Percentiles rank a stretch among this genome's conserved stretches.
These are phyloP conservation scores for Phasia obesa DNA, from an alignment of 2,888 invertebrate species.

Conservation along the genomic window DNA sequence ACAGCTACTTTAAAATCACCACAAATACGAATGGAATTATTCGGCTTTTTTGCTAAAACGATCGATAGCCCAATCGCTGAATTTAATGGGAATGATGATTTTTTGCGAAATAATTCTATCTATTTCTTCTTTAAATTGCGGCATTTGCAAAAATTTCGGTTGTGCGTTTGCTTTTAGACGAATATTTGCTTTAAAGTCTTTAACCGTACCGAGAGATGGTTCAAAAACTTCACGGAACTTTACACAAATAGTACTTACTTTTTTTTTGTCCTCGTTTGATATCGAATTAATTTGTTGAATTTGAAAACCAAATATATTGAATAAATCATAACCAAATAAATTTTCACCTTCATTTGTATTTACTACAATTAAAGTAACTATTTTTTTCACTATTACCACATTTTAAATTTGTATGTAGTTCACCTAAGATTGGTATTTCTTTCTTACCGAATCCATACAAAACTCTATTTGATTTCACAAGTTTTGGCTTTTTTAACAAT, in stretches of 20 bases:
- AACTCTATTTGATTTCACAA: too few species aligned
- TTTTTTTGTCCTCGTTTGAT: slow-evolving; percentile 4
- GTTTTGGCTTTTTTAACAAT: too few species aligned
- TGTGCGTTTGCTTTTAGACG: too few species aligned
- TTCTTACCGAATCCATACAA: too few species aligned
- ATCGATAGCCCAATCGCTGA: slow-evolving; percentile 26
- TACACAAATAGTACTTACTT: slow-evolving; percentile 12
- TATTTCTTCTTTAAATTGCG: slow-evolving; percentile 17
- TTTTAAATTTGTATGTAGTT: slow-evolving; percentile 61
- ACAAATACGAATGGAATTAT: too few species aligned
- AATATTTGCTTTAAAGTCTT: slow-evolving; percentile 40
- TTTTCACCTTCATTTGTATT: slow-evolving; percentile 31
- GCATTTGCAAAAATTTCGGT: slow-evolving; percentile 52
- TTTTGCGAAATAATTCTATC: slow-evolving; percentile 12
- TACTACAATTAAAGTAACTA: slow-evolving; percentile 15
- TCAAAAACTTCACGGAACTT: slow-evolving; percentile 52
- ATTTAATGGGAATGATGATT: slow-evolving; percentile 23
- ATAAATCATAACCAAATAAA: slow-evolving; percentile 30
- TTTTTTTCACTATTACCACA: slow-evolving; percentile 39
- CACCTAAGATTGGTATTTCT: slow-evolving; percentile 30
- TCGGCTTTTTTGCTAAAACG: too few species aligned
- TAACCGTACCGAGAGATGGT: slow-evolving; percentile 43
- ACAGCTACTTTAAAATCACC: too few species aligned
- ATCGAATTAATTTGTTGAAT: slow-evolving; percentile 18
- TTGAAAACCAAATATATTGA: slow-evolving; percentile 37